A percentile compares a stretch with the other conserved stretches of the same genome.
These are phyloP conservation scores for Ochlodes sylvanus DNA, from an alignment of 2,888 invertebrate genomes.

Conservation along the genomic window DNA sequence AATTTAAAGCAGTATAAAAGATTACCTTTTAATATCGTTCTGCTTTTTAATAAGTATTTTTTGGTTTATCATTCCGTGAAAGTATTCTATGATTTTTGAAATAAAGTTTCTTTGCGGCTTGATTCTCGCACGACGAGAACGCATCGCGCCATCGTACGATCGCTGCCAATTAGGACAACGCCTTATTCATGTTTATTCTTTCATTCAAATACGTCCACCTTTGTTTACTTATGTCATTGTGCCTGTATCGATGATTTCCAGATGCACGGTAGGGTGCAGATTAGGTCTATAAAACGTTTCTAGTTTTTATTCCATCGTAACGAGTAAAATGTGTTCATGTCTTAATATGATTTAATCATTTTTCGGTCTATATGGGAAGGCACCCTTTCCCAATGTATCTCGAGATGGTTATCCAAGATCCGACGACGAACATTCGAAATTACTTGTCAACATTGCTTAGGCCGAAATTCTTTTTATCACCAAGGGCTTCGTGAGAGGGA, in stretches of 20 bases:
- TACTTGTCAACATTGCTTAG: conserved; percentile 25
- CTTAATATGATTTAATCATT: conserved; percentile 21
- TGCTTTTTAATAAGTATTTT: not conserved
- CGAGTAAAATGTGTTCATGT: not conserved
- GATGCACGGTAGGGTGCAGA: no score
- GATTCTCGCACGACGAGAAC: no score
- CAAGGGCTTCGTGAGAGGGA: not conserved
- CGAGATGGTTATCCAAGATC: conserved; percentile 17
- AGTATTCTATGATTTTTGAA: no score
- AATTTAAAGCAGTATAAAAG: not conserved
- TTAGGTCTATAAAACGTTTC: not conserved
- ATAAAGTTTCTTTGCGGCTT: no score
- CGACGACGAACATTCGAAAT: conserved; percentile 10
- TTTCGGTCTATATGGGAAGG: not conserved
- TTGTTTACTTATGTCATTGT: no score
- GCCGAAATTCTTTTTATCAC: conserved; percentile 1
- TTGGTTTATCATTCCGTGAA: no score
- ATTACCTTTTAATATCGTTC: not conserved
- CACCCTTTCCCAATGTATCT: conserved; percentile 18
- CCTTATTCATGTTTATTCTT: no score
- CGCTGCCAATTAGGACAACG: no score
- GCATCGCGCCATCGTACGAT: no score
- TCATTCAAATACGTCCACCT: no score
- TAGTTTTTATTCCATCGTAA: conserved; percentile 8
- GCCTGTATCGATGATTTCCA: no score